phyloP scores from a whole-genome alignment of 2,888 invertebrate genomes.

The Metopia argyrocephala region DNA sequence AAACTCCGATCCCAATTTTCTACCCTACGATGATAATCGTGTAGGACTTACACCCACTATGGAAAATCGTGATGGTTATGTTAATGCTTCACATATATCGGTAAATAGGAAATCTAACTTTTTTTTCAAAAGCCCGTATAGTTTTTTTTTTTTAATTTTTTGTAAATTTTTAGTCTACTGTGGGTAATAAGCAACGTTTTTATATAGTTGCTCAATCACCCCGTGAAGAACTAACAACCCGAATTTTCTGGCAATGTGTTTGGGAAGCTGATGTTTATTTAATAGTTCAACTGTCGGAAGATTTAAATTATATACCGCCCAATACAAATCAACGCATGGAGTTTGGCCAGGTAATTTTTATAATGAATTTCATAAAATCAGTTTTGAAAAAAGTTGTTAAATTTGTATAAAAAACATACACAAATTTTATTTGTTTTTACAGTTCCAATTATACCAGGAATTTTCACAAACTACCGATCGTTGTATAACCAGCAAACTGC shows the following conservation, averaged over 20 bases:
- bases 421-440: slow-evolving; percentile 59
- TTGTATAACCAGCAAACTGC: slow-evolving; percentile 82
- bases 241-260: slow-evolving; percentile 91
- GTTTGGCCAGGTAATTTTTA: slow-evolving; percentile 82
- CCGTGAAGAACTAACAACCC: slow-evolving; percentile 74
- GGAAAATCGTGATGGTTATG: slow-evolving; percentile 91
- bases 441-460: slow-evolving; percentile 86
- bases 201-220: slow-evolving; percentile 84
- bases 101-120: slow-evolving; percentile 78
- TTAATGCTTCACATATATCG: slow-evolving; percentile 94
- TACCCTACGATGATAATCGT: slow-evolving; percentile 93
- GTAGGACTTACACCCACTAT: slow-evolving; percentile 89
- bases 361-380: neutral
- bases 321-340: slow-evolving; percentile 81
- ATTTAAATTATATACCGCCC: slow-evolving; percentile 82
- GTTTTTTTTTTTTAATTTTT: slow-evolving; percentile 20
- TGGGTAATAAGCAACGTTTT: slow-evolving; percentile 89
- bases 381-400: slow-evolving; percentile 61
- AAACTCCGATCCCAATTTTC: slow-evolving; percentile 81
- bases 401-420: neutral
- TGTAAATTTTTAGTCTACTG: slow-evolving; percentile 83
- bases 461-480: slow-evolving; percentile 83
- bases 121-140: neutral
- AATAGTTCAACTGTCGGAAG: slow-evolving; percentile 87
- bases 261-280: slow-evolving; percentile 93